Conservation (phyloP, 2,888 invertebrate species). For the Andrena trimmerana region DNA sequence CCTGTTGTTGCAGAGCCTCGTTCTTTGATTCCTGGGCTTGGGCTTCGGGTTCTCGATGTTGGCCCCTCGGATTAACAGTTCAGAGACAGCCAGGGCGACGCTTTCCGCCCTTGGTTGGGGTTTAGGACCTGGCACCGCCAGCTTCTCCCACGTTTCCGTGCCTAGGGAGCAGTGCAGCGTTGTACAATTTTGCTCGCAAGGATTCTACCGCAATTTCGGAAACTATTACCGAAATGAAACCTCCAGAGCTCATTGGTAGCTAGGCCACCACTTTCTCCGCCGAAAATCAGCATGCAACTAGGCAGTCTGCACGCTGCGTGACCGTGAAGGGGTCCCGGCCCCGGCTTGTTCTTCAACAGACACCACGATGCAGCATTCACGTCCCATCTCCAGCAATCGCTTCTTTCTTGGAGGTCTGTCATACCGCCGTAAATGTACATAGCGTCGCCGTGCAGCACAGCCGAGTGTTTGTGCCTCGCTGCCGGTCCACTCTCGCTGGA, state of each 20-base stretch:
- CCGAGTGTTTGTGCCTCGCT: constrained; percentile 94
- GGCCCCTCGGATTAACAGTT: constrained; percentile 85
- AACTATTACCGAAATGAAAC: constrained; percentile 90
- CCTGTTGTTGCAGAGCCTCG: constrained; percentile 82
- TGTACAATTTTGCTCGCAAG: background rate
- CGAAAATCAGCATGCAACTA: constrained; percentile 92
- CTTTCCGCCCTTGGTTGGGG: constrained; percentile 91
- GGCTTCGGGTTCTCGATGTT: constrained; percentile 77
- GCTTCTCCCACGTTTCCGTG: constrained; percentile 91
- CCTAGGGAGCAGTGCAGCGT: constrained; percentile 83
- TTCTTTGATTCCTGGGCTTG: constrained; percentile 77
- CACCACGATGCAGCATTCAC: constrained; percentile 89
- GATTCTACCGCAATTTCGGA: background rate
- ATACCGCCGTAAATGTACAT: constrained; percentile 96
- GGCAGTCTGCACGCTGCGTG: constrained; percentile 93
- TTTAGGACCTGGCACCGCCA: constrained; percentile 87
- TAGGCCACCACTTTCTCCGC: constrained; percentile 91
- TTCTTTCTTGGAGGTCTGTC: constrained; percentile 92
- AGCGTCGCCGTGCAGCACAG: constrained; percentile 90
- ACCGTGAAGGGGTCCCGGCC: constrained; percentile 91
- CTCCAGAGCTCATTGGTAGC: constrained; percentile 93
- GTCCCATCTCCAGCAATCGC: constrained; percentile 93
- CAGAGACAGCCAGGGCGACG: constrained; percentile 89
- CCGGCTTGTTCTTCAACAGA: constrained; percentile 87
- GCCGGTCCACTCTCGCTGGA: constrained; percentile 87